Conservation (phyloP, 2,113 vertebrate genomes). For the Phylloscopus trochilus region DNA sequence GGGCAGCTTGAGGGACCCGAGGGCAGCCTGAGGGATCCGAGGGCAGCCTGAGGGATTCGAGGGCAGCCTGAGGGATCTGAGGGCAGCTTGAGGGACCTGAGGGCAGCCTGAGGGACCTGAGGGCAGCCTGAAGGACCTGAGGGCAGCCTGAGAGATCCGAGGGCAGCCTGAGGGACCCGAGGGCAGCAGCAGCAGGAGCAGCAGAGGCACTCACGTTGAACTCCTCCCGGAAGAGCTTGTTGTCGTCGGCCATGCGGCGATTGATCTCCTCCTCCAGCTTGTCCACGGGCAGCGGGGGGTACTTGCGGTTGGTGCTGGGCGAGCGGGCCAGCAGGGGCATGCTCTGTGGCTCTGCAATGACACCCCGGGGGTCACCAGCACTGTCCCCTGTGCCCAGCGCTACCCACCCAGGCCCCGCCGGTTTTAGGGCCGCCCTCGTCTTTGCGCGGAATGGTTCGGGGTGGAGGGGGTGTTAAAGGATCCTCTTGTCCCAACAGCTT, state of each 20-base stretch:
- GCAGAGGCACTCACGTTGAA: slow-evolving; percentile 85
- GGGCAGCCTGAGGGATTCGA: too few species aligned
- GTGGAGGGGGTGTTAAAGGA: not conserved
- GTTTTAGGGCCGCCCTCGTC: fast-evolving
- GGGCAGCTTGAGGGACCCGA: too few species aligned
- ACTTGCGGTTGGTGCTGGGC: slow-evolving; percentile 98
- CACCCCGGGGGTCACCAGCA: not conserved
- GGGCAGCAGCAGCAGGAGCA: not conserved
- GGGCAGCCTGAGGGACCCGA: fast-evolving
- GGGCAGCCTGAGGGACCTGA: too few species aligned
- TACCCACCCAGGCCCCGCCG: fast-evolving
- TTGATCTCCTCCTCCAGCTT: slow-evolving; percentile 99
- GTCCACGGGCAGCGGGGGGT: slow-evolving; percentile 92
- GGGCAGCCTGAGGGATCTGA: fast-evolving
- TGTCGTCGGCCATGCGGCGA: slow-evolving; percentile 96
- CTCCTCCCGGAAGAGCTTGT: slow-evolving; percentile 97
- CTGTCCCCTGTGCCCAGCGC: fast-evolving
- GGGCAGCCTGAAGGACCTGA: fast-evolving
- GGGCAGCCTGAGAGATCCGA: fast-evolving
- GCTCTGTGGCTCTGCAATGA: slow-evolving; percentile 87
- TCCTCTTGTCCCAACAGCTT: not conserved
- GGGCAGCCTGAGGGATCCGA: fast-evolving
- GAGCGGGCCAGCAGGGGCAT: slow-evolving; percentile 95
- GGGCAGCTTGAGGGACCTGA: too few species aligned
- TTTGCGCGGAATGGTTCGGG: fast-evolving